phyloP scores from a whole-genome alignment of 2,797 vertebrate species.

The Melanotaenia maccullochi region DNA sequence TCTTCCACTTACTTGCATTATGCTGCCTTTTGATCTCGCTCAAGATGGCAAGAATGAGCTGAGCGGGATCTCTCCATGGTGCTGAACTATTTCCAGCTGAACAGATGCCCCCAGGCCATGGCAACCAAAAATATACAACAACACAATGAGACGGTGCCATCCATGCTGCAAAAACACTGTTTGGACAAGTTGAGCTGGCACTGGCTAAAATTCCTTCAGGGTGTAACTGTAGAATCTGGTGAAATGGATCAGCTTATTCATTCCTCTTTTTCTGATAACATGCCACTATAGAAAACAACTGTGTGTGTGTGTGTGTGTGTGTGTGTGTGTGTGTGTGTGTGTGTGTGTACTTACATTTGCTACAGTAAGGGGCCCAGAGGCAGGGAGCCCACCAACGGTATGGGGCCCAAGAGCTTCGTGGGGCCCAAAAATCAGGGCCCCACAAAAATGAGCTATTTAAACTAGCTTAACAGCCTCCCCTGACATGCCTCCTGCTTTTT shows the following conservation, averaged over 20 bases:
- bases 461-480: no score
- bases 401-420: no score
- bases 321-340: no score
- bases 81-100: slow-evolving; percentile 75
- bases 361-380: no score
- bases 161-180: slow-evolving; percentile 11
- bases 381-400: no score
- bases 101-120: slow-evolving; percentile 61
- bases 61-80: slow-evolving; percentile 71
- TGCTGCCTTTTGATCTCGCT: slow-evolving; percentile 66
- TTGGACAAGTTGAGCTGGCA: slow-evolving; percentile 14
- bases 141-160: slow-evolving; percentile 26
- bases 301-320: no score
- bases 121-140: slow-evolving; percentile 55
- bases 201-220: slow-evolving; percentile 6
- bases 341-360: no score
- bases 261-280: neutral
- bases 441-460: no score
- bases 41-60: slow-evolving; percentile 60
- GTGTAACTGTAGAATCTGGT: slow-evolving; percentile 9
- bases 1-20: slow-evolving; percentile 62
- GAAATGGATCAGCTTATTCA: neutral
- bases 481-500: no score
- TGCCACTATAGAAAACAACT: no score
- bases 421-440: no score